These are phyloP conservation scores for Eretmochelys imbricata DNA, from an alignment of 2,113 vertebrate species.

Conservation along the genomic window DNA sequence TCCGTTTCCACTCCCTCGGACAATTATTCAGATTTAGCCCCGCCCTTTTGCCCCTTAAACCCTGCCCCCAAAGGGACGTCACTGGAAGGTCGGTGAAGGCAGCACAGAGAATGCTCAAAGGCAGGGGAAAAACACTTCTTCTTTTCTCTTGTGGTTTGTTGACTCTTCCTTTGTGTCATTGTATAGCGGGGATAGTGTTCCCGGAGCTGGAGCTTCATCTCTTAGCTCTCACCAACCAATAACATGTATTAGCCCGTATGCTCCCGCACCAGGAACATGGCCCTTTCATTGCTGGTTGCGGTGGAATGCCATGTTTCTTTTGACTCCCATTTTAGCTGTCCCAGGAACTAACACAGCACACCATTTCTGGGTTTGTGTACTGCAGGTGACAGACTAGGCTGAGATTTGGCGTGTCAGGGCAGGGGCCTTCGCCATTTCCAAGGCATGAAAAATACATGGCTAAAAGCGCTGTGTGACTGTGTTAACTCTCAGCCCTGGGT, in stretches of 20 bases:
- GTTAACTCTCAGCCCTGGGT: not conserved
- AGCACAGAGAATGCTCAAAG: not conserved
- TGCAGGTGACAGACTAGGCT: not conserved
- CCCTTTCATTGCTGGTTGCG: not conserved
- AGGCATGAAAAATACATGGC: not conserved
- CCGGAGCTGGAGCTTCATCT: not conserved
- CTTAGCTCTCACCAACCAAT: not conserved
- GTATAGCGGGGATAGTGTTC: not conserved
- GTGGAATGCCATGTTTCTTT: not conserved
- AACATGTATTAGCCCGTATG: not conserved
- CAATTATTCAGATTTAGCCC: not conserved
- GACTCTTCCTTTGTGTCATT: not conserved
- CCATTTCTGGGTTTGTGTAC: not conserved
- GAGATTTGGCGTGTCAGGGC: not conserved
- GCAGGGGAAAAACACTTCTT: not conserved
- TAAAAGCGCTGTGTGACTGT: not conserved
- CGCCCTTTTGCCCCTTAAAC: not conserved
- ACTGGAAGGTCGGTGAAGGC: not conserved
- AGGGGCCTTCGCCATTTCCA: not conserved
- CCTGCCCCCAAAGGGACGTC: not conserved
- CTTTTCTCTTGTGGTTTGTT: not conserved
- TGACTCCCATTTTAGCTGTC: not conserved
- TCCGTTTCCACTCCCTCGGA: not conserved
- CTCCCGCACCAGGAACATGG: not conserved
- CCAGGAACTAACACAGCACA: not conserved